Percentiles rank a stretch among this genome's conserved stretches.
These are phyloP conservation scores for Siniperca undulata DNA, from an alignment of 2,797 vertebrate species.

Conservation along the genomic window DNA sequence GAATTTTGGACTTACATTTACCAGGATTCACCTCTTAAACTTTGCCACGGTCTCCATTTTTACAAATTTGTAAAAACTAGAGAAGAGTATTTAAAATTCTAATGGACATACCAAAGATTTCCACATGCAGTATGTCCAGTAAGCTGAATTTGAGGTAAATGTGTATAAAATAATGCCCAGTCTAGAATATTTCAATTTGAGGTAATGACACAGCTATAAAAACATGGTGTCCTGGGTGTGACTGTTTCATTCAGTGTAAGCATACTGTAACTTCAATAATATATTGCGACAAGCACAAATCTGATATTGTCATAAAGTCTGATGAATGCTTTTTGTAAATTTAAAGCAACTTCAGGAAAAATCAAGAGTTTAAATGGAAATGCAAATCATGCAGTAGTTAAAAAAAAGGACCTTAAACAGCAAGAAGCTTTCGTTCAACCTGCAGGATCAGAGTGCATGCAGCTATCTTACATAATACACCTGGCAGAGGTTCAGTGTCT, in stretches of 20 bases:
- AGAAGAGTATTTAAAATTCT: neutral
- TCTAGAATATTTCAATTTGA: neutral
- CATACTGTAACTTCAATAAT: neutral
- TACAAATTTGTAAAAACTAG: neutral
- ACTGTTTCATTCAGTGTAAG: neutral
- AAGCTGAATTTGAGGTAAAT: neutral
- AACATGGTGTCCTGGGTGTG: neutral
- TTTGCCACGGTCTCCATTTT: neutral
- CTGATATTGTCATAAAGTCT: no score
- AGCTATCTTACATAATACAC: neutral
- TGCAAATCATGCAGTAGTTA: neutral
- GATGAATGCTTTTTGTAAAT: neutral
- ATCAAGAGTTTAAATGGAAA: neutral
- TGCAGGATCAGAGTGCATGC: neutral
- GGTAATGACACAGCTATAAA: neutral
- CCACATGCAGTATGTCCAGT: neutral
- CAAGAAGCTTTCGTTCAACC: neutral
- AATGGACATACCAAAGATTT: neutral
- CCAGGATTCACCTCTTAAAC: neutral
- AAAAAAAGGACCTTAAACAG: neutral
- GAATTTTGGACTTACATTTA: neutral
- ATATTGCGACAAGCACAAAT: neutral
- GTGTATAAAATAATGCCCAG: neutral
- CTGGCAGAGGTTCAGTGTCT: neutral
- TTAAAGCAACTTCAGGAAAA: neutral